phyloP scores from a whole-genome alignment of 1,140 invertebrate genomes.

The honey bee (Apis mellifera) region Amel_HAv3.1 CM009931.2:24241001-24241500 shows the following conservation, averaged over 20 bases:
- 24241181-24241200: neutral
- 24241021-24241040: neutral
- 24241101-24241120: neutral
- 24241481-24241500: neutral
- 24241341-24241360: neutral
- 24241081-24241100: neutral
- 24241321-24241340: neutral
- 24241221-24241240: constrained; percentile 1
- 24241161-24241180: too few relatives aligned
- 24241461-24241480: constrained; percentile 19
- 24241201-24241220: neutral
- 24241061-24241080: neutral
- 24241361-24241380: neutral
- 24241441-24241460: neutral
- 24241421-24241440: neutral
- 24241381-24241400: neutral
- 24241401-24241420: neutral
- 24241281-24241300: neutral
- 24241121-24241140: neutral
- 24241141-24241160: neutral
- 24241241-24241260: neutral
- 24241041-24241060: neutral
- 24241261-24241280: neutral
- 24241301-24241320: constrained; percentile 21
- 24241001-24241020: constrained; percentile 7